A percentile compares a stretch with the other conserved stretches of the same genome.
Conservation (phyloP, 2,888 invertebrate species). For the Metellina segmentata region DNA sequence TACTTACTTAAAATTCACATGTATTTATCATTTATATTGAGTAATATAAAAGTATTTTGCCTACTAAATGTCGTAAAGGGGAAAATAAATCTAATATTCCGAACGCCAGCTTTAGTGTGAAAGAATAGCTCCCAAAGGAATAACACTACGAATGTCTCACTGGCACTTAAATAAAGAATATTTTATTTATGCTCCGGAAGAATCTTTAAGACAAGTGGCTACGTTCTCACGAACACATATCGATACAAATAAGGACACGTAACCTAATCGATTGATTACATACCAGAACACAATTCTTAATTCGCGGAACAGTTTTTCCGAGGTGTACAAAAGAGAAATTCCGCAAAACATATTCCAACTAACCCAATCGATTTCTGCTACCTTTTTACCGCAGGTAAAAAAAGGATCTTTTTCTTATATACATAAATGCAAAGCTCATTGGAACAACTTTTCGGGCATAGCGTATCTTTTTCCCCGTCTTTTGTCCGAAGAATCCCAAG, state of each 20-base stretch:
- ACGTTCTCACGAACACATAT: background rate
- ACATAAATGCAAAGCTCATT: conserved; percentile 17
- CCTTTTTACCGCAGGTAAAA: background rate
- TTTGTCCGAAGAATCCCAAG: background rate
- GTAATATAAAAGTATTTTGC: too few species aligned
- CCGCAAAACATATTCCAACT: background rate
- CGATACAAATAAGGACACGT: background rate
- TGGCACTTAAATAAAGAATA: too few species aligned
- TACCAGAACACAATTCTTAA: background rate
- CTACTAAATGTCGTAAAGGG: too few species aligned
- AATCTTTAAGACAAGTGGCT: too few species aligned
- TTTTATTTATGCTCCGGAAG: too few species aligned
- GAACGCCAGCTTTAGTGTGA: too few species aligned
- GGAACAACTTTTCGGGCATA: conserved; percentile 13
- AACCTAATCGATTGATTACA: background rate
- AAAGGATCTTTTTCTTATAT: background rate
- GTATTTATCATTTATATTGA: too few species aligned
- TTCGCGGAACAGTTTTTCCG: background rate
- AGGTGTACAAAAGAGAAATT: background rate
- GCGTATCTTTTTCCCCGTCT: background rate
- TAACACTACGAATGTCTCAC: too few species aligned
- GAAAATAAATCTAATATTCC: too few species aligned
- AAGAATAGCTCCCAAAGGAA: too few species aligned
- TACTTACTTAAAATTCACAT: too few species aligned
- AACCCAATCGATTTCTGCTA: background rate